A percentile compares a stretch with the other conserved stretches of the same genome.
Evolutionary conservation across 2,113 vertebrate species (phyloP).

Genomic region (Daubentonia madagascariensis): DNA sequence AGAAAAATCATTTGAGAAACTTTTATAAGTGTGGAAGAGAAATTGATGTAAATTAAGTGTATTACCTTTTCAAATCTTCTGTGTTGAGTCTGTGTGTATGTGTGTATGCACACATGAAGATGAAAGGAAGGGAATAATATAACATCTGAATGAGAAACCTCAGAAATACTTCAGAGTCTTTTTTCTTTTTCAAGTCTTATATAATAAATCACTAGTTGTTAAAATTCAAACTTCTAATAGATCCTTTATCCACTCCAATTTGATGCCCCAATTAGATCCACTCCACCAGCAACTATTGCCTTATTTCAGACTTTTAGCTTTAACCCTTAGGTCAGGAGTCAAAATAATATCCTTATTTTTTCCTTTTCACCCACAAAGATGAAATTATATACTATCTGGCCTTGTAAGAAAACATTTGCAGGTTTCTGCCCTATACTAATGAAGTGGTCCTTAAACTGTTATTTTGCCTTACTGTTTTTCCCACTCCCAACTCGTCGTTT

Average conservation of each 20-base stretch:
- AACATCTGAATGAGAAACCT: not conserved
- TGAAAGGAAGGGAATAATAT: not conserved
- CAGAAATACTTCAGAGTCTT: not conserved
- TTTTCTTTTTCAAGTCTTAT: not conserved
- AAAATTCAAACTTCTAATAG: not conserved
- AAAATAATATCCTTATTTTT: not conserved
- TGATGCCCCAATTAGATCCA: not conserved
- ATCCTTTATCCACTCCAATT: not conserved
- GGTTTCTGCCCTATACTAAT: not conserved
- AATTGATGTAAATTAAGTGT: not conserved
- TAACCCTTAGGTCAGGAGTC: not conserved
- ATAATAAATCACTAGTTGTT: not conserved
- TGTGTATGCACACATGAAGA: too few species aligned
- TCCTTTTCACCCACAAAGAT: not conserved
- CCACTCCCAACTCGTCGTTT: not conserved
- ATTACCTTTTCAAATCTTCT: not conserved
- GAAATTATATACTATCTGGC: not conserved
- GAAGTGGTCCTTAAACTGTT: not conserved
- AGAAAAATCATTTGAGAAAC: not conserved
- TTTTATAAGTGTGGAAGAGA: not conserved
- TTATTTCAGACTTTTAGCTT: not conserved
- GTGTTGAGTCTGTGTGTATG: not conserved
- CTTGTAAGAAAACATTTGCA: not conserved
- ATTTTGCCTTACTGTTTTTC: not conserved
- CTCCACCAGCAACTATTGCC: not conserved